Conservation (phyloP, 2,113 vertebrate genomes). For the Epinephelus moara region DNA sequence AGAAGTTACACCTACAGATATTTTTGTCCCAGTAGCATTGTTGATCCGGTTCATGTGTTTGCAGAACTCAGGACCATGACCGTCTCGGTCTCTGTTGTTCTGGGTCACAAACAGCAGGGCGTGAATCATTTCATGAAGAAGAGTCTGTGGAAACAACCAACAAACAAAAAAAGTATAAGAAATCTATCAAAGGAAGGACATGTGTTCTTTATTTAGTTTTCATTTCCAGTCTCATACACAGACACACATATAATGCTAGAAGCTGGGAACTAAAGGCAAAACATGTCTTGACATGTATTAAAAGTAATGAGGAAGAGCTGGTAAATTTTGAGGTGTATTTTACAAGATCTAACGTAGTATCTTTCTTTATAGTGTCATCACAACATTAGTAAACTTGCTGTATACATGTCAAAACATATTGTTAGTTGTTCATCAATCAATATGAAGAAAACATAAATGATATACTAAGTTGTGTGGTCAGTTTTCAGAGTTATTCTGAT, state of each 20-base stretch:
- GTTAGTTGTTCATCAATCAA: not conserved
- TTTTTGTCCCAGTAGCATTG: constrained; percentile 89
- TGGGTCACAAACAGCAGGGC: constrained; percentile 96
- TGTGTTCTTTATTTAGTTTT: not conserved
- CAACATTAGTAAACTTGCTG: not conserved
- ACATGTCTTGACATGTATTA: not conserved
- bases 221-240: too few species aligned
- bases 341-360: too few species aligned
- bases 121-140: constrained; percentile 99
- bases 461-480: not conserved
- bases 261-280: not conserved
- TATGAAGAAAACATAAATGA: not conserved
- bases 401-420: not conserved
- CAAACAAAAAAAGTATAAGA: not conserved
- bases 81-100: constrained; percentile 92
- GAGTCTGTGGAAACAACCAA: constrained; percentile 84
- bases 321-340: not conserved
- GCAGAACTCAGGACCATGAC: constrained; percentile 95
- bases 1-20: constrained; percentile 84
- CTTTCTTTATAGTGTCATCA: too few species aligned
- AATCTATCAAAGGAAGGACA: not conserved
- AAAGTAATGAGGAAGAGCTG: too few species aligned
- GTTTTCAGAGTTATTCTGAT: not conserved
- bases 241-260: not conserved
- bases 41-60: constrained; percentile 98